phyloP scores from a whole-genome alignment of 2,797 vertebrate species.

The Acipenser oxyrinchus region DNA sequence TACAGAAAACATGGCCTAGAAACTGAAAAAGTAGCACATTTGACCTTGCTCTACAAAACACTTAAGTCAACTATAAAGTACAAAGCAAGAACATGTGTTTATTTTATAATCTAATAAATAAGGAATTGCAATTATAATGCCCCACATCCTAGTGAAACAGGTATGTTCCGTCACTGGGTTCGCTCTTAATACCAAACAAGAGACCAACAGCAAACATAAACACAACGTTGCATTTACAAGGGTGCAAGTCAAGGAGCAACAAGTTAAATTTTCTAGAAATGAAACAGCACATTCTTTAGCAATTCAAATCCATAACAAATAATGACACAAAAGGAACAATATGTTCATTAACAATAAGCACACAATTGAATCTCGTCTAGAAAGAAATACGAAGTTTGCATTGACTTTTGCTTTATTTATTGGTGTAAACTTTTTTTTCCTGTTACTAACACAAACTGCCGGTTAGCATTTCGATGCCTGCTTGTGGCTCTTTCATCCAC shows the following conservation, averaged over 20 bases:
- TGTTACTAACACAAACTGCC: neutral
- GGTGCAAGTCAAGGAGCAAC: neutral
- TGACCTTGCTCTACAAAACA: neutral
- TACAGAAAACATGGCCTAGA: conserved; percentile 5
- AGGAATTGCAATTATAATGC: neutral
- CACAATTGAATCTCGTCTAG: neutral
- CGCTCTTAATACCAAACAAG: neutral
- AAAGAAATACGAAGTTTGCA: conserved; percentile 1
- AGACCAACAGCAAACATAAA: neutral
- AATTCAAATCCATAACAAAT: neutral
- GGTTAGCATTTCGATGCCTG: too few relatives aligned
- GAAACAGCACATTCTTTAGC: neutral
- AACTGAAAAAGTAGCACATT: neutral
- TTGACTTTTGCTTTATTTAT: conserved; percentile 12
- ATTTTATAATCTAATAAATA: neutral
- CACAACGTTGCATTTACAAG: neutral
- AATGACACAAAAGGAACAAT: neutral
- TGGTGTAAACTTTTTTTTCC: neutral
- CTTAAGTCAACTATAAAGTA: neutral
- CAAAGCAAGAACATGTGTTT: conserved; percentile 2
- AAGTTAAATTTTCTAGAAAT: neutral
- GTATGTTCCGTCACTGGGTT: neutral
- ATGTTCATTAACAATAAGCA: neutral
- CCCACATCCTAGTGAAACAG: neutral
- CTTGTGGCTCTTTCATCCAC: too few relatives aligned